These are phyloP conservation scores for Mobula birostris DNA, from an alignment of 2,113 vertebrate genomes.

Conservation along the genomic window DNA sequence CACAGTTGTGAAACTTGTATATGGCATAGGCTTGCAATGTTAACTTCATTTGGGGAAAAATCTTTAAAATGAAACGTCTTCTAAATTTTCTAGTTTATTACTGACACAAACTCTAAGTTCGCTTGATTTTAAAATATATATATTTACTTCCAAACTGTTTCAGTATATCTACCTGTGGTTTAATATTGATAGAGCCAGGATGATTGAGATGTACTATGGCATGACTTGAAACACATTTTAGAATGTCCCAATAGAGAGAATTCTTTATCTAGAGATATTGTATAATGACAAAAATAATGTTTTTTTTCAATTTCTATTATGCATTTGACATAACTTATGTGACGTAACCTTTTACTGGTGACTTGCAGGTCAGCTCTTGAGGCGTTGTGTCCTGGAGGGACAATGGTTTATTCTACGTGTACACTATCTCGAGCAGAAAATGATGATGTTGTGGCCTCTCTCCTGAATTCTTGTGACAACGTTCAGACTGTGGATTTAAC, in stretches of 20 bases:
- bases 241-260: too few relatives aligned
- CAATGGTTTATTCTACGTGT: constrained; percentile 86
- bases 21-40: too few relatives aligned
- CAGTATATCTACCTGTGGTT: background rate
- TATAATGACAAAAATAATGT: background rate
- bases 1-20: background rate
- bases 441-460: constrained; percentile 63
- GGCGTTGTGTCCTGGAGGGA: constrained; percentile 76
- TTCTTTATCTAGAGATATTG: background rate
- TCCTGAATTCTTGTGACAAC: constrained; percentile 60
- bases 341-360: constrained; percentile 53
- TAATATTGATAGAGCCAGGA: background rate
- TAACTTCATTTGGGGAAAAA: background rate
- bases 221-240: background rate
- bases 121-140: background rate
- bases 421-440: constrained; percentile 86
- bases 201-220: background rate
- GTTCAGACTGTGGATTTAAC: constrained; percentile 65
- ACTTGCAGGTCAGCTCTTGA: constrained; percentile 73
- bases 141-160: background rate
- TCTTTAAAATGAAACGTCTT: background rate
- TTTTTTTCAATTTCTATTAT: background rate
- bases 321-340: background rate
- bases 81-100: background rate
- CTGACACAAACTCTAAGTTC: background rate